phyloP scores from a whole-genome alignment of 2,113 vertebrate genomes.

The Oreochromis niloticus region DNA sequence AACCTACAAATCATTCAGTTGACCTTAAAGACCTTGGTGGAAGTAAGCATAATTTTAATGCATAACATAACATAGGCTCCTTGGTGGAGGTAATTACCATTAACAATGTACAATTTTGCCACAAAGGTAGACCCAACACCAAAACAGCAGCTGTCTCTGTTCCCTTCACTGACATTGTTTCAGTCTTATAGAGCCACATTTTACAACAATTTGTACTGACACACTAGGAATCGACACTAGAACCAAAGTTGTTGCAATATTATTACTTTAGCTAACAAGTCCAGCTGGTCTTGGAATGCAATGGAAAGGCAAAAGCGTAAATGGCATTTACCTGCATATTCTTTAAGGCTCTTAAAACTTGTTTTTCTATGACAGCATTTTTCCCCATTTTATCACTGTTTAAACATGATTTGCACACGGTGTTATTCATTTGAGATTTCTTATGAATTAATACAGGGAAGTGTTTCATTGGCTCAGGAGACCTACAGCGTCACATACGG shows the following conservation, averaged over 20 bases:
- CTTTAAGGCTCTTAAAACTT: background rate
- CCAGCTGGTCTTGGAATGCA: background rate
- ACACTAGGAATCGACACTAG: background rate
- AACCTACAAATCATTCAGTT: background rate
- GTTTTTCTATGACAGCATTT: background rate
- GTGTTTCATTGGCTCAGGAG: constrained; percentile 87
- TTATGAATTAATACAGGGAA: constrained; percentile 73
- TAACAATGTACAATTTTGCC: background rate
- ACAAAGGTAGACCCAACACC: background rate
- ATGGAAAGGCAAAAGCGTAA: background rate
- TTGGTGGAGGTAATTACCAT: background rate
- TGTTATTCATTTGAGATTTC: background rate
- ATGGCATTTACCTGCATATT: background rate
- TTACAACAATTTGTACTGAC: background rate
- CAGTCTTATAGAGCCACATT: background rate
- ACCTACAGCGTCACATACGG: constrained; percentile 87
- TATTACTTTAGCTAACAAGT: background rate
- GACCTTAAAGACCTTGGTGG: background rate
- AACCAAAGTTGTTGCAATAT: background rate
- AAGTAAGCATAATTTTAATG: background rate
- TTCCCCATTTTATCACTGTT: background rate
- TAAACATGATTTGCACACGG: background rate
- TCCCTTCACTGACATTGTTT: background rate
- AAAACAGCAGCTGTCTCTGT: background rate
- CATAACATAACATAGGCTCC: background rate